Percentiles rank a stretch among this genome's conserved stretches.
phyloP scores from a whole-genome alignment of 2,113 vertebrate species.

The Gymnarchus niloticus region DNA sequence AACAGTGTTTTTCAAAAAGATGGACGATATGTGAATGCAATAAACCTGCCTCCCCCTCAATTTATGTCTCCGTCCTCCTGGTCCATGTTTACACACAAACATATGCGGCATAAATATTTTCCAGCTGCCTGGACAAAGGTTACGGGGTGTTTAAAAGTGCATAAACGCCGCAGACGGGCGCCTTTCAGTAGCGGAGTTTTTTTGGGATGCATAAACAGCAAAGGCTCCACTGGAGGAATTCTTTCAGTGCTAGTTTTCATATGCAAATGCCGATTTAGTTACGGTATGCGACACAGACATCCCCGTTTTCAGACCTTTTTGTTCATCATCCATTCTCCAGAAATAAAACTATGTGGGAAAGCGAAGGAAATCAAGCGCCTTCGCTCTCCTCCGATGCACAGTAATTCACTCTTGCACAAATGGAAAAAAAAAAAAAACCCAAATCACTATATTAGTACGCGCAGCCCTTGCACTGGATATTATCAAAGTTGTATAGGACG shows the following conservation, averaged over 20 bases:
- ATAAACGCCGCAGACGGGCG: slow-evolving; percentile 51
- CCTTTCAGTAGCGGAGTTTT: slow-evolving; percentile 31
- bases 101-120: slow-evolving; percentile 10
- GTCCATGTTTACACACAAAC: slow-evolving; percentile 14
- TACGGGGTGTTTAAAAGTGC: slow-evolving; percentile 42
- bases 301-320: slow-evolving; percentile 65
- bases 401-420: slow-evolving; percentile 55
- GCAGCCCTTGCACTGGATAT: neutral
- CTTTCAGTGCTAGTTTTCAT: slow-evolving; percentile 70
- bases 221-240: slow-evolving; percentile 59
- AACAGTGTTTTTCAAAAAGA: too few relatives aligned
- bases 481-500: too few relatives aligned
- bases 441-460: neutral
- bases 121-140: slow-evolving; percentile 39
- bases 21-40: neutral
- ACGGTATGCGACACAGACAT: slow-evolving; percentile 69
- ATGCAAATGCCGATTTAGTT: slow-evolving; percentile 75
- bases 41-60: neutral
- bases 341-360: slow-evolving; percentile 43
- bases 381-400: slow-evolving; percentile 56
- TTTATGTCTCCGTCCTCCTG: neutral
- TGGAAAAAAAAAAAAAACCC: slow-evolving; percentile 41
- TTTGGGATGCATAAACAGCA: slow-evolving; percentile 46
- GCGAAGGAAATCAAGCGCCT: slow-evolving; percentile 50
- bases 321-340: slow-evolving; percentile 62